Base-by-base conservation (phyloP, 2,888 invertebrate genomes). In the Drosophila lutescens region DNA sequence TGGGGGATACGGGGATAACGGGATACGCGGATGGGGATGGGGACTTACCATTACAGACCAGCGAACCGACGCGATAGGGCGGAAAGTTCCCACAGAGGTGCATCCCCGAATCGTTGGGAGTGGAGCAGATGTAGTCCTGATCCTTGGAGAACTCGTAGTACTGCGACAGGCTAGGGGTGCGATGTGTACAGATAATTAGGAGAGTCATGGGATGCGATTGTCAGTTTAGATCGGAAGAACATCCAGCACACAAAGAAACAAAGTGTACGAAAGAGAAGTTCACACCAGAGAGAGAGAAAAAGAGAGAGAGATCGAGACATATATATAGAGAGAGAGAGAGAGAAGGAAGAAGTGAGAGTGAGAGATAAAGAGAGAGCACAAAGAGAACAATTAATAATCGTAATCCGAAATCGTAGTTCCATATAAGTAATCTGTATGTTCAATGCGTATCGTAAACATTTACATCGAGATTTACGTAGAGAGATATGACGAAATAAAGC, bases 71-170 rank as follows among this genome's bases (percentile, higher is more conserved):
- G 79, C 95, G 94, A 90, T 94, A 95, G 17, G 97, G 95, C 65
- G 98, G 97, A 83, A 99, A 95, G 91, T 96, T 94, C 56, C 94
- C 94, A 92, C 99, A 99, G 43, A 94, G 93, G 92, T 99, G 98
- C 98, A 99, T 98, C 36, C 99, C 99, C 77, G 96, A 97, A 91
- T 98, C 97, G 83, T 97, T 97, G 38, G 96, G 95, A 83, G 96
- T 95, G 78, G 98, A 97, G 93, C 99, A 99, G 90, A 99, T 99
- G 93, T 98, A 99, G 93, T 99, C 99, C 93, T 97, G 95, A 90
- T 97, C 97, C 93, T 96, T 96, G 69, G 95, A 95, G 93, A 96
- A 95, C 92, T 96, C 96, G 94, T 97, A 98, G 94, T 96, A 97
- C 91, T 96, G 95, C 87, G 97, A 96, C 91, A 94, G 94, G 93